A percentile compares a stretch with the other conserved stretches of the same genome.
Conservation (phyloP, 2,113 vertebrate species). For the Gymnobelideus leadbeateri region DNA sequence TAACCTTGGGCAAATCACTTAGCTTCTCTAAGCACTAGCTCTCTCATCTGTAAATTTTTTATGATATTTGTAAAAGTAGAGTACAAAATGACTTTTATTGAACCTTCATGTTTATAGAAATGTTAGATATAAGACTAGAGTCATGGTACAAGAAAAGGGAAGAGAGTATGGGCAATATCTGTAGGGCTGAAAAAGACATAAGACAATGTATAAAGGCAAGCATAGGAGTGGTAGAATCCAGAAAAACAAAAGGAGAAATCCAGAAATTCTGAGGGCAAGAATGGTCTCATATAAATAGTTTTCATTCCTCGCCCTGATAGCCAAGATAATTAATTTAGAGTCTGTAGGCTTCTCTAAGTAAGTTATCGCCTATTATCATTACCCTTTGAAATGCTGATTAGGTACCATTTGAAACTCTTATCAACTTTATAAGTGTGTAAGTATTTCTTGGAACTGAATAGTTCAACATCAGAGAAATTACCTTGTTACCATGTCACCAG, state of each 20-base stretch:
- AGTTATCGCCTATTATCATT: neutral
- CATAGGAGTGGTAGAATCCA: neutral
- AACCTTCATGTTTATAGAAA: neutral
- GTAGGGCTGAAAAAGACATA: neutral
- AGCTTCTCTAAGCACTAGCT: neutral
- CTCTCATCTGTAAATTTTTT: neutral
- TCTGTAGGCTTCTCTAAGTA: neutral
- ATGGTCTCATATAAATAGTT: neutral
- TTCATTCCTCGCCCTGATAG: neutral
- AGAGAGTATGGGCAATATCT: neutral
- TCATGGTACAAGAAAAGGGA: neutral
- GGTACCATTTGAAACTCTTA: constrained; percentile 16
- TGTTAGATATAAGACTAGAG: neutral
- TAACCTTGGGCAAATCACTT: neutral
- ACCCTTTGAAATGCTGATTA: constrained; percentile 34
- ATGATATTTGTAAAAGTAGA: neutral
- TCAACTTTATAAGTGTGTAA: constrained; percentile 24
- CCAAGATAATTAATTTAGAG: neutral
- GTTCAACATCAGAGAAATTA: neutral
- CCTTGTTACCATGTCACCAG: neutral
- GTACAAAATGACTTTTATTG: neutral
- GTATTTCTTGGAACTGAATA: neutral
- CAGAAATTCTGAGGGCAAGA: neutral
- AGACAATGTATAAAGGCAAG: neutral
- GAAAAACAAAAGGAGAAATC: neutral